Conservation (phyloP, 2,888 invertebrate species). For the Diachrysia chrysitis region DNA sequence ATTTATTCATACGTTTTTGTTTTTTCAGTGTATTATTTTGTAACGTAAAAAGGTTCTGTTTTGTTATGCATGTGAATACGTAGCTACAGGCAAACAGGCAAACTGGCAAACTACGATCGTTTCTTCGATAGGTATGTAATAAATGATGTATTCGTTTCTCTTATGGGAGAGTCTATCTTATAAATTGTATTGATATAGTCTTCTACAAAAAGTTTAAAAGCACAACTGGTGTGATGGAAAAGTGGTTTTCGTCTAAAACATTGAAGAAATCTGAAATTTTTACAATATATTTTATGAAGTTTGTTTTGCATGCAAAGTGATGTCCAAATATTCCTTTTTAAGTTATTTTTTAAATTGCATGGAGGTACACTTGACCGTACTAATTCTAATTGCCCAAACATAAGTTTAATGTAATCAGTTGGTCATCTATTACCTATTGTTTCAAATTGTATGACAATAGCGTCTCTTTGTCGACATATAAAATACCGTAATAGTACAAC, state of each 20-base stretch:
- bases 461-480: constrained; percentile 35
- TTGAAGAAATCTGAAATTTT: neutral
- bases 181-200: constrained; percentile 4
- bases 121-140: constrained; percentile 4
- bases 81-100: constrained; percentile 2
- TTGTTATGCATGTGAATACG: constrained; percentile 4
- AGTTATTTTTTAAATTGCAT: neutral
- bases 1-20: neutral
- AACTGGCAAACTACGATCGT: constrained; percentile 4
- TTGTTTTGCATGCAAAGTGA: neutral
- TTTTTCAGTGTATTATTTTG: neutral
- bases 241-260: neutral
- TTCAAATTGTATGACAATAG: constrained; percentile 27
- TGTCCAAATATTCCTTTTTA: neutral
- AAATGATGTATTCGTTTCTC: constrained; percentile 4
- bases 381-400: no score
- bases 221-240: neutral
- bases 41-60: neutral
- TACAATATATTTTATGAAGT: neutral
- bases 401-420: no score
- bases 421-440: constrained; percentile 25
- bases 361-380: no score
- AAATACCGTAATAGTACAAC: constrained; percentile 53
- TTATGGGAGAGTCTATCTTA: neutral
- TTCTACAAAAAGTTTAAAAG: neutral